A percentile compares a stretch with the other conserved stretches of the same genome.
Evolutionary conservation across 2,797 vertebrate species (phyloP).

Genomic region (Micrastur ruficollis): DNA sequence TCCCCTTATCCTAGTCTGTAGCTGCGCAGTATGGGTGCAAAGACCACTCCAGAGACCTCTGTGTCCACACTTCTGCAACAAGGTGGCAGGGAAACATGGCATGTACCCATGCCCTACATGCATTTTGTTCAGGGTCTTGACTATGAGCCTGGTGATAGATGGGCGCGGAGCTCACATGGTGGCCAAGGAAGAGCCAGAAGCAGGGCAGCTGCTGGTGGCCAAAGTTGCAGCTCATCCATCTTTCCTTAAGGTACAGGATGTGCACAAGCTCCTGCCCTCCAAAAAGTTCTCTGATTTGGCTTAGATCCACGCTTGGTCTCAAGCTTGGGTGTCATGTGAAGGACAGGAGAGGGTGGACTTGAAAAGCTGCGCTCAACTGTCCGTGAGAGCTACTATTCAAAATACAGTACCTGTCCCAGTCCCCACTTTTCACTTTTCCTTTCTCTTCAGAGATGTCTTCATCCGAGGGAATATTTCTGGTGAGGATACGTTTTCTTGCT

Average conservation of each 20-base stretch:
- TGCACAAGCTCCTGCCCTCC: not conserved
- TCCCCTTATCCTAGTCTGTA: not conserved
- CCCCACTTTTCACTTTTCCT: not conserved
- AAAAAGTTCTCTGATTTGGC: not conserved
- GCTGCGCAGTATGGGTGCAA: not conserved
- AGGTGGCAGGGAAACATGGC: not conserved
- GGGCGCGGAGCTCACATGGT: fast-evolving
- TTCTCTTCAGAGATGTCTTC: not conserved
- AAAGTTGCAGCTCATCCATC: not conserved
- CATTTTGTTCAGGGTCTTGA: not conserved
- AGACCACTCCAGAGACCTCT: not conserved
- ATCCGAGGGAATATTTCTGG: not conserved
- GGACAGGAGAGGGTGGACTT: not conserved
- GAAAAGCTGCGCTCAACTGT: not conserved
- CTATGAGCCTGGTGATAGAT: not conserved
- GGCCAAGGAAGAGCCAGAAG: not conserved
- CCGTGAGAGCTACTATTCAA: not conserved
- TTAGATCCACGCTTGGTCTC: not conserved
- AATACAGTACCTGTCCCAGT: not conserved
- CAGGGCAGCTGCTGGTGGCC: not conserved
- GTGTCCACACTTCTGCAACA: fast-evolving
- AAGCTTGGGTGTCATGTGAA: not conserved
- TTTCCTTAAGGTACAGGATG: not conserved
- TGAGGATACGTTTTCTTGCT: not conserved
- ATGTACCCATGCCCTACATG: fast-evolving